Percentiles rank a stretch among this genome's conserved stretches.
Conservation (phyloP, 1,140 invertebrate genomes). For the Halictus rubicundus region DNA sequence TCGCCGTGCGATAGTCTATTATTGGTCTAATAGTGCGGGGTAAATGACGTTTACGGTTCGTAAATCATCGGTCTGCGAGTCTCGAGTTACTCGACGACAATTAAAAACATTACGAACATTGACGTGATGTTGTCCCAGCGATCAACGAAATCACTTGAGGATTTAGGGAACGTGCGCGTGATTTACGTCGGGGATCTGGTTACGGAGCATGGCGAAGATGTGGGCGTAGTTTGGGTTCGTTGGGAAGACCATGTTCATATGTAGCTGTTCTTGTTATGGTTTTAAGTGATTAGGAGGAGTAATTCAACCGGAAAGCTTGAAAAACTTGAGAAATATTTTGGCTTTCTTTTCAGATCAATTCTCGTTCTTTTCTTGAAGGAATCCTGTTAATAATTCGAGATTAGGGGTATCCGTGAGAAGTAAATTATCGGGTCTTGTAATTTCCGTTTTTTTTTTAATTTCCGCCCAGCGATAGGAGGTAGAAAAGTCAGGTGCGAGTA, state of each 20-base stretch:
- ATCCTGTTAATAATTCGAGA: no score
- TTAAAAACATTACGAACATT: slow-evolving; percentile 24
- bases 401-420: no score
- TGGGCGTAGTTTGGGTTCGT: neutral
- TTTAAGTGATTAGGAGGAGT: no score
- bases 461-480: no score
- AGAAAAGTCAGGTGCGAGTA: no score
- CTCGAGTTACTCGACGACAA: neutral
- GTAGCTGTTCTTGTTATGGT: neutral
- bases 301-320: no score
- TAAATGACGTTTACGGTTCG: slow-evolving; percentile 13
- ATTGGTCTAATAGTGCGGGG: neutral
- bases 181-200: neutral
- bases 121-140: neutral
- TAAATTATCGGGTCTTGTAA: no score
- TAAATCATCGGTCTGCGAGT: slow-evolving; percentile 1
- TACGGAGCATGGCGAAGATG: neutral
- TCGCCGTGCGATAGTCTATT: slow-evolving; percentile 9
- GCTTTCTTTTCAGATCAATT: no score
- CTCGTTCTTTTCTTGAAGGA: no score
- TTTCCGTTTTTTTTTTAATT: no score
- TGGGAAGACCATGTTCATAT: neutral
- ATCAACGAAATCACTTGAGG: neutral
- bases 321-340: no score
- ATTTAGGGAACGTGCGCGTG: neutral